phyloP scores from a whole-genome alignment of 2,797 vertebrate genomes.

The Rhynchotus rufescens region DNA sequence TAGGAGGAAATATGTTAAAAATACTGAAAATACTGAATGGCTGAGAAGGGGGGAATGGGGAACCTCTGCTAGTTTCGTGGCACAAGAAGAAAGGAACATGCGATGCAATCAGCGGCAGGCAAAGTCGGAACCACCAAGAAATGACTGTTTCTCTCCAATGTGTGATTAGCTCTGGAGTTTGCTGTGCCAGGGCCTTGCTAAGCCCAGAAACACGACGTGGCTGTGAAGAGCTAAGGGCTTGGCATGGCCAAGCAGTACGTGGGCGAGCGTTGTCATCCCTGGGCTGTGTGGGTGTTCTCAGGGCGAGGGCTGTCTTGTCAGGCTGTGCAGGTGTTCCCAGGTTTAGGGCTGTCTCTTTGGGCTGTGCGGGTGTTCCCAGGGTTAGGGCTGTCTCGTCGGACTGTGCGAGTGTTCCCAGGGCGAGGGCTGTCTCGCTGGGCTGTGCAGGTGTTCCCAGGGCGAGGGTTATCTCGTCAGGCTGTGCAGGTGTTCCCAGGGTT shows the following conservation, averaged over 20 bases:
- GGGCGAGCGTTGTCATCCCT: too few relatives aligned
- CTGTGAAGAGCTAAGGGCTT: neutral
- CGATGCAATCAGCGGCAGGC: neutral
- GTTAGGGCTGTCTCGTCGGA: too few relatives aligned
- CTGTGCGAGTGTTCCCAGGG: too few relatives aligned
- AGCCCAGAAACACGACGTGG: neutral
- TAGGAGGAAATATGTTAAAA: constrained; percentile 9
- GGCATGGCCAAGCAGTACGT: neutral
- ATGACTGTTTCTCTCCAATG: neutral
- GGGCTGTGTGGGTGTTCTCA: neutral
- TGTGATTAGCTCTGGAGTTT: neutral
- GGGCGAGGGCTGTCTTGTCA: too few relatives aligned
- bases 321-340: too few relatives aligned
- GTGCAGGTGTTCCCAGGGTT: too few relatives aligned
- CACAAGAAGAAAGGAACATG: rapidly evolving
- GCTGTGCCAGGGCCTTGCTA: neutral
- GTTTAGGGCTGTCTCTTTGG: too few relatives aligned
- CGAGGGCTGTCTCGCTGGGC: too few relatives aligned
- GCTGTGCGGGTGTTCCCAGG: too few relatives aligned
- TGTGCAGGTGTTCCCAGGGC: too few relatives aligned
- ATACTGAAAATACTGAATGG: neutral
- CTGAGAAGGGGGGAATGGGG: neutral
- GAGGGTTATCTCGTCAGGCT: too few relatives aligned
- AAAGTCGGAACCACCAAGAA: rapidly evolving
- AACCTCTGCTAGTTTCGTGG: neutral